A percentile compares a stretch with the other conserved stretches of the same genome.
These are phyloP conservation scores for Cygnus buccinator DNA, from an alignment of 2,113 vertebrate genomes.

Conservation along the genomic window DNA sequence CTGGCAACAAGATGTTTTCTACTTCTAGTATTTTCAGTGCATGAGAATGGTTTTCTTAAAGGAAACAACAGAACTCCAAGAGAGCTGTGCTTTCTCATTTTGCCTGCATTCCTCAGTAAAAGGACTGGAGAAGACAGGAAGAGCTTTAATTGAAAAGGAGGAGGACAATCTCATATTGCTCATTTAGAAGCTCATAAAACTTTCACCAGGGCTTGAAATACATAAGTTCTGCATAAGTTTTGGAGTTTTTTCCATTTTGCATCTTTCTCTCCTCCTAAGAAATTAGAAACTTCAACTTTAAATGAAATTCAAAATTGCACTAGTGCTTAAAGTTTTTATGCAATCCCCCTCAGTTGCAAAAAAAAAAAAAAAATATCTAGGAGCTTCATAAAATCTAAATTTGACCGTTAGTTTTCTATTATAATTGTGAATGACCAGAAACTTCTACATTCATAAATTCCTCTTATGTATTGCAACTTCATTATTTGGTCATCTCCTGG, in stretches of 20 bases:
- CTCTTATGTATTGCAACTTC: neutral
- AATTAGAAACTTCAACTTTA: neutral
- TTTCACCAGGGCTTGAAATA: neutral
- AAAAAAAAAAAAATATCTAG: neutral
- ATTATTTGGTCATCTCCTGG: neutral
- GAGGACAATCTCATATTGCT: neutral
- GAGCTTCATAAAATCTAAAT: neutral
- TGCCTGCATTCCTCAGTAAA: neutral
- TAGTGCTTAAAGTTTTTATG: neutral
- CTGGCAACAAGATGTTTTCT: neutral
- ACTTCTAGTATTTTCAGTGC: neutral
- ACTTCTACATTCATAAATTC: neutral
- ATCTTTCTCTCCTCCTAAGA: neutral
- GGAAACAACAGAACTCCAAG: neutral
- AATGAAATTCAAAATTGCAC: neutral
- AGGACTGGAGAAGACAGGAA: neutral
- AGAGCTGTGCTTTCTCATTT: neutral
- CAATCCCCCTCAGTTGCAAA: neutral
- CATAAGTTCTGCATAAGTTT: neutral
- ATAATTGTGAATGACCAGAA: neutral
- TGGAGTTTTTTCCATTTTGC: neutral
- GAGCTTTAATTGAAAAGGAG: neutral
- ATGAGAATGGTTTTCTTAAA: neutral
- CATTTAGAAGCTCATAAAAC: neutral
- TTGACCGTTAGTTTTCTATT: neutral